Evolutionary conservation across 2,888 invertebrate genomes (phyloP), one percentile per base, ranked within the genome.

Genomic region (Drosophila niveifrons): DNA sequence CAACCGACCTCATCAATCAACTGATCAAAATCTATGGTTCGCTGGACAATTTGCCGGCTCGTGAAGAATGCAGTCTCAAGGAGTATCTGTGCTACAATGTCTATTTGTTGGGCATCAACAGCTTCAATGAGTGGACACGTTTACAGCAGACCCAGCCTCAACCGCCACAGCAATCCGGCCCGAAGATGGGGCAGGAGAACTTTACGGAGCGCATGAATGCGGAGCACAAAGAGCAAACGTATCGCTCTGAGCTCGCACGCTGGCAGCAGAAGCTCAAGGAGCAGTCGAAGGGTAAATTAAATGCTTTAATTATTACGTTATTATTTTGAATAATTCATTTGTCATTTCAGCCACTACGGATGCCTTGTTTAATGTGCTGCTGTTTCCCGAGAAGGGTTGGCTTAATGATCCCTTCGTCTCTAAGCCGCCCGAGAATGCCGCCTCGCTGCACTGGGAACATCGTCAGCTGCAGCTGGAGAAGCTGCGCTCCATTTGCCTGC

Each of bases 381-480:
- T 97, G 9, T 98, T 98, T 90, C 97, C 98, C 2, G 96, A 97
- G 81, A 96, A 95, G 28, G 98, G 98, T 4, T 98, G 98, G 98
- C 94, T 98, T 66, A 94, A 95, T 47, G 98, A 98, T 90, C 94
- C 94, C 13, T 94, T 92, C 75, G 93, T 93, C 48, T 92, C 93
- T 15, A 93, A 93, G 57, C 93, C 93, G 67, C 93, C 93, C 0
- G 79, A 85, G n/a, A 87, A 91, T 47, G 80, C 93, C 91, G 93
- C 94, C 53, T 92, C 91, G 46, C 78, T 92, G 17, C 93, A 93
- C 41, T 94, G 97, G 81, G 91, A 93, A 8, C 94, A 95, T 78
- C 91, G 93, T 0, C 66, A 76, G 53, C 51, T 91, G 59, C 96
- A 97, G 91, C 92, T 97, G 91, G 94, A 95, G 57, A 94, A 96